Percentiles rank a stretch among this genome's conserved stretches.
Conservation (phyloP, 2,888 invertebrate genomes). For the Diarsia dahlii region DNA sequence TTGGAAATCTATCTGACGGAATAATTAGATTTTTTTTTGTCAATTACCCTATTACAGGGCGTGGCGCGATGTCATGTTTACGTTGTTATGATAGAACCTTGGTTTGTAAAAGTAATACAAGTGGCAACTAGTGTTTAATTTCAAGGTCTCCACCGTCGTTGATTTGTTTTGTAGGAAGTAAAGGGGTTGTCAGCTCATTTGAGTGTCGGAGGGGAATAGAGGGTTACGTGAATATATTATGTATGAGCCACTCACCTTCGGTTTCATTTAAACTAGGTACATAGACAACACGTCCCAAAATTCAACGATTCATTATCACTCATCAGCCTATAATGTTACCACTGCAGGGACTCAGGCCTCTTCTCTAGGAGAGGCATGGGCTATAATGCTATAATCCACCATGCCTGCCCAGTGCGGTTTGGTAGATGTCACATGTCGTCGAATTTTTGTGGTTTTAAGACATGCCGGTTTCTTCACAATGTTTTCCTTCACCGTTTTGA, state of each 20-base stretch:
- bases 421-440: too few species aligned
- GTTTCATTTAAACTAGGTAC: background rate
- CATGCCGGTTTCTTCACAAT: too few species aligned
- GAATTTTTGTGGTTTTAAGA: too few species aligned
- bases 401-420: too few species aligned
- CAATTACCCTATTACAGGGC: background rate
- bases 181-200: conserved; percentile 20
- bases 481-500: too few species aligned
- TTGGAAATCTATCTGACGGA: too few species aligned
- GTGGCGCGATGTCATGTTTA: background rate
- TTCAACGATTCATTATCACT: too few species aligned
- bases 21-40: too few species aligned
- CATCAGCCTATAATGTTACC: too few species aligned
- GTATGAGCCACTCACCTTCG: background rate
- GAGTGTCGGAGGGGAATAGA: conserved; percentile 40
- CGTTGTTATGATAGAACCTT: conserved; percentile 21
- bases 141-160: background rate
- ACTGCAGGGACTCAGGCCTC: too few species aligned
- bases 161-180: conserved; percentile 39
- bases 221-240: conserved; percentile 20
- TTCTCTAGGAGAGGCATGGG: too few species aligned
- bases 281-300: background rate
- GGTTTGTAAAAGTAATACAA: conserved; percentile 25
- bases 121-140: background rate
- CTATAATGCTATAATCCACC: too few species aligned